phyloP scores from a whole-genome alignment of 2,113 vertebrate species.

The Nicator chloris region DNA sequence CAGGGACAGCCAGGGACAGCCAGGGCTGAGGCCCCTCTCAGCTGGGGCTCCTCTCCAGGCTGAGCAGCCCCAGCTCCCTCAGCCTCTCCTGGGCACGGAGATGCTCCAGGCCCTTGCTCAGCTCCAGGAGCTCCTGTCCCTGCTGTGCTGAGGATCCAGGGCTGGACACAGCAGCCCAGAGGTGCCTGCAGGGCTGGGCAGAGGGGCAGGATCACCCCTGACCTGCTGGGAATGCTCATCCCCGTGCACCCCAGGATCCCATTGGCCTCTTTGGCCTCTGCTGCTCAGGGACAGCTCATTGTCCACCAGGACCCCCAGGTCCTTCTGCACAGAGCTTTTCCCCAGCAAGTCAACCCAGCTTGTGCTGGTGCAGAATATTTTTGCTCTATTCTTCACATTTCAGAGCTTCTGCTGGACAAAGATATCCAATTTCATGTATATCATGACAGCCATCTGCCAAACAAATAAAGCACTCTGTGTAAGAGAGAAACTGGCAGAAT shows the following conservation, averaged over 20 bases:
- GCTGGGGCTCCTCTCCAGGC: neutral
- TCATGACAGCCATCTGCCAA: neutral
- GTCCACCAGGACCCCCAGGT: neutral
- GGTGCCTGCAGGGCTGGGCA: neutral
- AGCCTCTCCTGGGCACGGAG: neutral
- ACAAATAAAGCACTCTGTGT: neutral
- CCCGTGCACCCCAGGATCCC: fast-evolving
- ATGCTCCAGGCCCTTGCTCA: neutral
- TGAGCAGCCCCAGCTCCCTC: neutral
- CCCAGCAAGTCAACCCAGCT: neutral
- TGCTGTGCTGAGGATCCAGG: neutral
- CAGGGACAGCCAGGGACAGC: neutral
- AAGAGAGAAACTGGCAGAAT: neutral
- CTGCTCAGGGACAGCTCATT: neutral
- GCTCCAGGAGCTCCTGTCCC: neutral
- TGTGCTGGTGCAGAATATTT: neutral
- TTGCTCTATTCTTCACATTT: neutral
- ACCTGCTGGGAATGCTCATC: neutral
- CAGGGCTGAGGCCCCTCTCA: neutral
- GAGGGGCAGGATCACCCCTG: neutral
- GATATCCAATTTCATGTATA: neutral
- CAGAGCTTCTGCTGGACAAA: neutral
- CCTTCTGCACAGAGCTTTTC: neutral
- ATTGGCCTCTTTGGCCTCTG: neutral
- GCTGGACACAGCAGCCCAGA: neutral